Base-by-base conservation (phyloP, 2,113 vertebrate species). In the Centropus bengalensis region DNA sequence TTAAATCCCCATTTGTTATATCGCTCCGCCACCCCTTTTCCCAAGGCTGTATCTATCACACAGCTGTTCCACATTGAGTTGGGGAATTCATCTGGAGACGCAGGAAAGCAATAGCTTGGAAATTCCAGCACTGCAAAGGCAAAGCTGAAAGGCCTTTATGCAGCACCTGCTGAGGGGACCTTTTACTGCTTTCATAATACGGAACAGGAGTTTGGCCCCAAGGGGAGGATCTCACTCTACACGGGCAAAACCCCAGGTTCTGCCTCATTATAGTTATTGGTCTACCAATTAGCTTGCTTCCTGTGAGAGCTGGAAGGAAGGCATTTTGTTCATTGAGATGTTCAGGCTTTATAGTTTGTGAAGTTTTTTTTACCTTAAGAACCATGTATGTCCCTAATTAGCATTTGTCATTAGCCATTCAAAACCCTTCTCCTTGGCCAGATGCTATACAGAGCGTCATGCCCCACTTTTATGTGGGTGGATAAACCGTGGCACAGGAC, bases 201-300 rank as follows among this genome's bases (percentile, higher is more conserved):
- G 92, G 92, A 97, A 96, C 96, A 97, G 96, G 90, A 96, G 92
- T 96, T 93, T 97, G 95, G 96, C 96, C 95, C 94, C 94, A 96
- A 96, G 96, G 91, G 95, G 88, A 93, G 93, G 90, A 91, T 96
- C 88, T 95, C 8, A 12, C 92, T 45, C 40, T 94, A 86, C 91
- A 92, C 94, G 94, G 38, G 92, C 94, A 97, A 95, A 96, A 92
- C 94, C 91, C 95, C 94, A 95, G 94, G 96, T 96, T 96, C 91
- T 97, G 94, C 95, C 93, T 97, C 95, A 93, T 96, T 97, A 96
- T 95, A 73, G 86, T 96, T 96, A 96, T 58, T 95, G 92, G 95
- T 73, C 86, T 95, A 93, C 93, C 96, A 96, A 96, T 97, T 97
- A 97, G 94, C 88, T 91, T 14, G 82, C 88, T 97, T 96, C 96